These are phyloP conservation scores for Chanos chanos DNA, from an alignment of 2,797 vertebrate genomes.

Conservation along the genomic window DNA sequence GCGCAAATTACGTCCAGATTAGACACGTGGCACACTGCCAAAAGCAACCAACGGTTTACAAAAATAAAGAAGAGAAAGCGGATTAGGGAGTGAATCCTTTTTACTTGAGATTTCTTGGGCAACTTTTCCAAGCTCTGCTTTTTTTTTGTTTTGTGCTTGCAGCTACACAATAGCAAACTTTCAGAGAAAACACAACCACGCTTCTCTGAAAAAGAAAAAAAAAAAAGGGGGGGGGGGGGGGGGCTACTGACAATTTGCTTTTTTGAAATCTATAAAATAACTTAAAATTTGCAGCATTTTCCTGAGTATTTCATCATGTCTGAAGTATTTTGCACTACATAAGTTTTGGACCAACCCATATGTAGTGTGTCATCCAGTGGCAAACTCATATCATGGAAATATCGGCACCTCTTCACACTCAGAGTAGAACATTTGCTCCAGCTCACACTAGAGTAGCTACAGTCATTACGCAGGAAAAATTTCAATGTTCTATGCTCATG, in stretches of 20 bases:
- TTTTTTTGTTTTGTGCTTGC: slow-evolving; percentile 47
- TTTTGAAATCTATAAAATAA: no score
- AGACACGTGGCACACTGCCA: slow-evolving; percentile 65
- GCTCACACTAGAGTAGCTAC: slow-evolving; percentile 19
- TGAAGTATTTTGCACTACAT: no score
- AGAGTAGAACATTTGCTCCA: neutral
- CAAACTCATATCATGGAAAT: no score
- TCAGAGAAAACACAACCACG: no score
- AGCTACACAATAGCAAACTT: slow-evolving; percentile 7
- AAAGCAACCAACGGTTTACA: slow-evolving; percentile 29
- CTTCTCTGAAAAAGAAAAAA: no score
- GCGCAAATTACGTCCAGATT: slow-evolving; percentile 66
- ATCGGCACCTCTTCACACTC: no score
- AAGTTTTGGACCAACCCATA: no score
- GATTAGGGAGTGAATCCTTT: slow-evolving; percentile 70
- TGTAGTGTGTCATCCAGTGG: no score
- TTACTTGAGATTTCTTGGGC: slow-evolving; percentile 63
- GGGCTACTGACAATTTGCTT: no score
- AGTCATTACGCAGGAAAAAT: slow-evolving; percentile 38
- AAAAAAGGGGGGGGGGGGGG: no score
- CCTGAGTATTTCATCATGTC: no score
- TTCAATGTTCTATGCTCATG: slow-evolving; percentile 44
- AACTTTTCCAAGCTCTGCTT: slow-evolving; percentile 62
- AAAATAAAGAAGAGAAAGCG: slow-evolving; percentile 51
- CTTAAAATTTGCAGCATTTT: no score